Base-by-base conservation (phyloP, 1,140 invertebrate genomes). In the Holotrichia oblita region DNA sequence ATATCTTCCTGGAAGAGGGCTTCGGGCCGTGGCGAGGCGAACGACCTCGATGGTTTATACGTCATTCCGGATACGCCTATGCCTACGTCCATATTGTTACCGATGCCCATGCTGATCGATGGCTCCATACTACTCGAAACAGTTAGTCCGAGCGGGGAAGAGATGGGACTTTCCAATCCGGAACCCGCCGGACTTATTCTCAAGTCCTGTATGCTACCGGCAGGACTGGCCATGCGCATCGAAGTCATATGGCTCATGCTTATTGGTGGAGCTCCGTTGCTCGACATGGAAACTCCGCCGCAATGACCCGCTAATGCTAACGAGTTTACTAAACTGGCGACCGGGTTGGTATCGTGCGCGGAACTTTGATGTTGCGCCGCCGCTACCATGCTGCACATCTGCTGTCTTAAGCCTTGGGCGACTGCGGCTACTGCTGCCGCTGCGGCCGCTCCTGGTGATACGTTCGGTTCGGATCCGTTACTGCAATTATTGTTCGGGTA, bases 371-470 rank as follows among this genome's bases (percentile, higher is more conserved):
- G 89, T 48, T 90, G 89, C 40, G 90, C 91, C 20, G 91, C 91
- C 8, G 92, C 92, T 12, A 92, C 92, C 91, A 92, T 92, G 84
- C 90, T 91, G 85, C 90, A 92, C 91, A 93, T 93, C 84, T 93
- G 93, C 81, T 93, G 93, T 73, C 92, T 88, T 22, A 93, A 86
- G 78, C 91, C 92, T 89, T 91, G 90, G 0, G 90, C 90, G 40
- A 94, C 93, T 44, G 92, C 93, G 17, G 93, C 93, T 76, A 94
- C 93, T 80, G 92, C 92, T 80, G 92, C 92, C n/a, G 91, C 91
- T 69, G 93, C 92, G 22, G 92, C 92, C 17, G 90, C 89, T 44
- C 90, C 91, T 7, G 93, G 90, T 40, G 91, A 91, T 74, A 91
- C 91, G 82, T 91, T 92, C 69, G 92, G 92, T 78, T 91, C 90